phyloP scores from a whole-genome alignment of 64 coral and sea anemone species.

The Montipora capricornis region DNA sequence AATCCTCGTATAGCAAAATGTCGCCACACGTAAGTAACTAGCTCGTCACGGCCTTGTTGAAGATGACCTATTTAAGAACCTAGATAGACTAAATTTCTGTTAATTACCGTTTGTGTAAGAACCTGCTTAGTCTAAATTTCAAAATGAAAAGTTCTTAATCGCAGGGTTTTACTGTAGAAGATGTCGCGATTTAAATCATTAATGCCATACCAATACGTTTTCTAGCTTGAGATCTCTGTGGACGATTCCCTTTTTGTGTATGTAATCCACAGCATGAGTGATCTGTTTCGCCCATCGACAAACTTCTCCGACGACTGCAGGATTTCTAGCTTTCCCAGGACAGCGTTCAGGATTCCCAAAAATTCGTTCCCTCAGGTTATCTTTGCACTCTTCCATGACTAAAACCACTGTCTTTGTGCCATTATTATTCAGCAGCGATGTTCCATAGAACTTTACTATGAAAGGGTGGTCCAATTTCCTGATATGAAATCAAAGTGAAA shows the following conservation, averaged over 20 bases:
- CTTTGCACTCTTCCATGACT: constrained; percentile 28
- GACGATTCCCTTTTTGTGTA: constrained; percentile 11
- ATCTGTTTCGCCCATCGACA: constrained; percentile 26
- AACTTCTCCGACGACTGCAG: neutral
- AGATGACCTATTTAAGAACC: too few relatives aligned
- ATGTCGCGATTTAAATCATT: neutral
- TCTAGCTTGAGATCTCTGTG: constrained; percentile 46
- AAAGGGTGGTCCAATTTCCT: neutral
- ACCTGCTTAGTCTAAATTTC: too few relatives aligned
- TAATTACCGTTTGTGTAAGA: too few relatives aligned
- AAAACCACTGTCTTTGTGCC: neutral
- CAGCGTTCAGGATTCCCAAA: neutral
- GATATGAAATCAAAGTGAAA: neutral
- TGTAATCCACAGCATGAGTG: neutral
- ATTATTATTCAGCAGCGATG: neutral
- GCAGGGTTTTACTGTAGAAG: too few relatives aligned
- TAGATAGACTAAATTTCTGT: too few relatives aligned
- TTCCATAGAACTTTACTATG: neutral
- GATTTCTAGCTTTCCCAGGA: neutral
- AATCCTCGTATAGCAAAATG: too few relatives aligned
- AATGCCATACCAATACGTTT: constrained; percentile 55
- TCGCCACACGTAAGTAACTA: too few relatives aligned
- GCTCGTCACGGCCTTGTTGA: too few relatives aligned
- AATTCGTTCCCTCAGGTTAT: constrained; percentile 12
- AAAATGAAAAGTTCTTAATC: too few relatives aligned